Evolutionary conservation across 2,888 invertebrate species (phyloP), one percentile per base, ranked within the genome.

Genomic region (Chrysolina haemoptera): DNA sequence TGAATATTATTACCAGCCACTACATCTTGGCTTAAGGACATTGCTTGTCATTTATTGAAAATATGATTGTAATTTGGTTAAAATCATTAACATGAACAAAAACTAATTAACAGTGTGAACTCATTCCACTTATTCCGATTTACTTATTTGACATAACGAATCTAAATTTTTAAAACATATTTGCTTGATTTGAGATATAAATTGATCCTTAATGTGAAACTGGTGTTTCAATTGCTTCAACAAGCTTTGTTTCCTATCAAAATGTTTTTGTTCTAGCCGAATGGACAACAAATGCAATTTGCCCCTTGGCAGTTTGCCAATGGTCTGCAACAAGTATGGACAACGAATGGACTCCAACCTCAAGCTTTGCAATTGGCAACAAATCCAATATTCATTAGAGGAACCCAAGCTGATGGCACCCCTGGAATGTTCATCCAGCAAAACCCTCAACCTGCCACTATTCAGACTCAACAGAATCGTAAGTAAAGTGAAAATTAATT

Each of bases 321-420:
- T 68, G 91, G 92, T 0, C 87, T 94, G 76, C 94, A 94, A 3
- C 93, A 92, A 86, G 93, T 94, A 72, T 96, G 95, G 95, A 90
- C 95, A 0, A 88, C 90, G 0, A 92, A 93, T 14, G 93, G 94
- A 0, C 85, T 94, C 27, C 95, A 92, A 81, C 93, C 94, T 0
- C 91, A 92, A 46, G 90, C 94, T 0, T 87, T 95, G 6, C 89
- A 94, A 0, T 91, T 94, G 0, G 91, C 94, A 0, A 94, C 93
- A 16, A 95, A 95, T 88, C 94, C 94, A 9, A 95, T 96, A 82
- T 94, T 94, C 86, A 96, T 96, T 79, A 89, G 96, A 53, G 94
- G 95, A 20, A 91, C 94, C 0, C 96, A 95, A 84, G 92, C 93
- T 1, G 96, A 96, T 85, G 91, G 90, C 9, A 89, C 90, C 0